These are phyloP conservation scores for Macrosoma leucophasiata DNA, from an alignment of 2,888 invertebrate genomes.

Conservation along the genomic window DNA sequence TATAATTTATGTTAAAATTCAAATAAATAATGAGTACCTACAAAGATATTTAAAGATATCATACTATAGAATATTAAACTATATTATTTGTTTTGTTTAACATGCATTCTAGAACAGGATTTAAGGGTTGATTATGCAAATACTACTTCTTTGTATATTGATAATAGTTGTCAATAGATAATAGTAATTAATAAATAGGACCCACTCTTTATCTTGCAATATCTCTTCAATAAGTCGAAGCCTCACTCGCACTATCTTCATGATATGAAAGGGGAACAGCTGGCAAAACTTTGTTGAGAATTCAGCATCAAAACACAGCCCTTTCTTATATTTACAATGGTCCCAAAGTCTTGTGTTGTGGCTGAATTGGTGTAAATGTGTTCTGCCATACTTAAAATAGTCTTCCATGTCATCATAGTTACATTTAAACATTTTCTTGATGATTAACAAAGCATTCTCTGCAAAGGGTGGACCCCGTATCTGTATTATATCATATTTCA, in stretches of 20 bases:
- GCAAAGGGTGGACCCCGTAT: constrained; percentile 84
- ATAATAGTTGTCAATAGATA: no score
- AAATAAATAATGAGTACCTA: no score
- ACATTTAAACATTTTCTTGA: constrained; percentile 85
- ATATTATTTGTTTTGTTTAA: no score
- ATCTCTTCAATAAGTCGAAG: constrained; percentile 82
- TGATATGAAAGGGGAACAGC: constrained; percentile 90
- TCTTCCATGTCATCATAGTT: constrained; percentile 83
- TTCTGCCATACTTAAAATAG: constrained; percentile 86
- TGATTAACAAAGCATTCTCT: constrained; percentile 78
- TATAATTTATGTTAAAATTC: no score
- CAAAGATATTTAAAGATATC: no score
- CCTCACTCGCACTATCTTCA: constrained; percentile 89
- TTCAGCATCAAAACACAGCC: constrained; percentile 65
- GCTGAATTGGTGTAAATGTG: constrained; percentile 86
- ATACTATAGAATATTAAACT: no score
- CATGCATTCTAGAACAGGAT: no score
- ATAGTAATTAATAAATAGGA: constrained; percentile 36
- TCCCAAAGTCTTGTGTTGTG: constrained; percentile 91
- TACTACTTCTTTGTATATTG: no score
- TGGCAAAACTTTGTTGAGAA: constrained; percentile 87
- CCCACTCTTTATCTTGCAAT: constrained; percentile 82
- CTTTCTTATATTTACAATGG: constrained; percentile 79
- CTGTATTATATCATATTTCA: constrained; percentile 88
- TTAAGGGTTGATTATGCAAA: no score